Percentiles rank a stretch among this genome's conserved stretches.
phyloP scores from a whole-genome alignment of 2,888 invertebrate species.

The Caradrina clavipalpis region DNA sequence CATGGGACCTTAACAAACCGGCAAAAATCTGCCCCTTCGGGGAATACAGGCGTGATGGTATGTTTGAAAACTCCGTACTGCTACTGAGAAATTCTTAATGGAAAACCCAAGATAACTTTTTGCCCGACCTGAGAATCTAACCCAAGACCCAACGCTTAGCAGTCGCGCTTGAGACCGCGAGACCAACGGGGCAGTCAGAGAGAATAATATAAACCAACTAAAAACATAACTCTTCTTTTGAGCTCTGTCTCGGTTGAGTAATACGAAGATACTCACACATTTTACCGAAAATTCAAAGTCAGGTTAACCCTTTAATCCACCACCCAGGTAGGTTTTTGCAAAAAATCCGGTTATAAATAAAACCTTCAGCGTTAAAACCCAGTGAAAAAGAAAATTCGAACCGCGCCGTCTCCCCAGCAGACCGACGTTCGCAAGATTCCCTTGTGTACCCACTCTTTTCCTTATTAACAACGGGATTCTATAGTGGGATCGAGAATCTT shows the following conservation, averaged over 20 bases:
- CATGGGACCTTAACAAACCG: no score
- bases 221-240: background rate
- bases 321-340: constrained; percentile 32
- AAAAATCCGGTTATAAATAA: constrained; percentile 64
- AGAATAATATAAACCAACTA: background rate
- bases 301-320: constrained; percentile 28
- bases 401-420: constrained; percentile 54
- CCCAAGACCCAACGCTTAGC: no score
- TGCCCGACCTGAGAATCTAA: no score
- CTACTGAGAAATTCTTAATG: no score
- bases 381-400: constrained; percentile 80
- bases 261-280: no score
- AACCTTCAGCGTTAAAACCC: constrained; percentile 66
- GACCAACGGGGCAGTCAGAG: no score
- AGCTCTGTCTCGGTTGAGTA: background rate
- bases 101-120: no score
- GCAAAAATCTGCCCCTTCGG: no score
- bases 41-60: no score
- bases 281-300: constrained; percentile 28
- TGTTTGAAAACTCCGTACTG: no score
- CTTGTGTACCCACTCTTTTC: constrained; percentile 77
- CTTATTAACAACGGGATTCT: constrained; percentile 79
- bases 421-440: constrained; percentile 71
- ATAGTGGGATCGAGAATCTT: constrained; percentile 59
- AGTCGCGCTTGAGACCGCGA: no score